phyloP scores from a whole-genome alignment of 2,888 invertebrate species.

The Eupithecia insigniata region DNA sequence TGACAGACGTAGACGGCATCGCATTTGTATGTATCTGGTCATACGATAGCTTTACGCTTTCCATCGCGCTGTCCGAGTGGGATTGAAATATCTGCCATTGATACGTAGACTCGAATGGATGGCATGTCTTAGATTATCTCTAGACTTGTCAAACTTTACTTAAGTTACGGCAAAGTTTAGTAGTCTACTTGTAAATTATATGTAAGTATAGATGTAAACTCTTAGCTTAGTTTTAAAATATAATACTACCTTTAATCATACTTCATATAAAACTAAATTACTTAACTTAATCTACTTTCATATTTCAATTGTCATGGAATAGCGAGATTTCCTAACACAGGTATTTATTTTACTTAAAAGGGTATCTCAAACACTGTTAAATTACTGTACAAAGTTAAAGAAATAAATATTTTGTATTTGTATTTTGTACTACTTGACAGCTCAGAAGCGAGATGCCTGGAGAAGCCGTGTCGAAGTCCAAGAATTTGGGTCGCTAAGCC shows the following conservation, averaged over 20 bases:
- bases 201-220: too few relatives aligned
- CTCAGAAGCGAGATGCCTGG: not conserved
- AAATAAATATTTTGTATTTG: too few relatives aligned
- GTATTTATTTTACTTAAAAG: too few relatives aligned
- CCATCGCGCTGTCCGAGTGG: constrained; percentile 29
- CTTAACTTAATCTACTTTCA: too few relatives aligned
- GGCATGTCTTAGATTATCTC: not conserved
- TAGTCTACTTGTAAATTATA: too few relatives aligned
- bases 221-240: too few relatives aligned
- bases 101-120: constrained; percentile 11
- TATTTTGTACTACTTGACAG: not conserved
- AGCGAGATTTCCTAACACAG: too few relatives aligned
- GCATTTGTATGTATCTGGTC: constrained; percentile 45
- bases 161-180: not conserved
- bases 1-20: constrained; percentile 33
- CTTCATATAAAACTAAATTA: too few relatives aligned
- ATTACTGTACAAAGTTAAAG: too few relatives aligned
- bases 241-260: too few relatives aligned
- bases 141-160: not conserved
- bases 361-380: too few relatives aligned
- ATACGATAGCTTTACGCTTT: constrained; percentile 41
- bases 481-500: not conserved
- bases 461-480: not conserved
- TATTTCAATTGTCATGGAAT: too few relatives aligned
- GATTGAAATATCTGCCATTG: constrained; percentile 38